Conservation (phyloP, 2,113 vertebrate genomes). For the Amblyornis subalaris region DNA sequence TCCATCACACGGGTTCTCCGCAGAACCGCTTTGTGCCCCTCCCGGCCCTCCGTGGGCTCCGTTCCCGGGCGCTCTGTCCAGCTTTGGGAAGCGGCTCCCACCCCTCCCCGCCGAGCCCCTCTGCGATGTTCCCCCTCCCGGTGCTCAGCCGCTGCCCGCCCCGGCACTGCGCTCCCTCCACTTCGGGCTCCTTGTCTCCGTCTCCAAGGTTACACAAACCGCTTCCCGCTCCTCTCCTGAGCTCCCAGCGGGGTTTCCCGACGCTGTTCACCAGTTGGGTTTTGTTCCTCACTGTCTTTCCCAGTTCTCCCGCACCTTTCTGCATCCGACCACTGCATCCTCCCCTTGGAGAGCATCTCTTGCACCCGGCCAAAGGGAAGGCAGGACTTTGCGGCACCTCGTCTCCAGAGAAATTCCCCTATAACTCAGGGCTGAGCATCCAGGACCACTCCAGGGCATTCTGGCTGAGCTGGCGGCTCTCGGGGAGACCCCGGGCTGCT, state of each 20-base stretch:
- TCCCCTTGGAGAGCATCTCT: neutral
- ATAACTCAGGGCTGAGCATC: neutral
- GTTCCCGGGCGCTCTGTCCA: neutral
- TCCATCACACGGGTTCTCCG: neutral
- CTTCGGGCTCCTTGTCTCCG: neutral
- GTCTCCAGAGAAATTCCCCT: fast-evolving
- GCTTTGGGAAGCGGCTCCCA: neutral
- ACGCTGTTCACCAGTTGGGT: neutral
- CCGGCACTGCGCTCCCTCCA: neutral
- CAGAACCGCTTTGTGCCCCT: neutral
- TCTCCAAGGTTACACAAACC: constrained; percentile 65
- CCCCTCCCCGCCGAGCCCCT: neutral
- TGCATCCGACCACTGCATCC: fast-evolving
- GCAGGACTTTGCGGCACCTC: neutral
- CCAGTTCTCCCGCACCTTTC: neutral
- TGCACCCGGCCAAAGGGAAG: neutral
- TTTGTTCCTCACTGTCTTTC: neutral
- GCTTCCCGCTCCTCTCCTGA: neutral
- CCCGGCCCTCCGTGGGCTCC: neutral
- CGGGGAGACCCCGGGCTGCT: neutral
- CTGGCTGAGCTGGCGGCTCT: neutral
- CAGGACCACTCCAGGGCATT: neutral
- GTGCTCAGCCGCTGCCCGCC: neutral
- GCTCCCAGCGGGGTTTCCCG: neutral
- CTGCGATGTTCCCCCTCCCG: fast-evolving